Evolutionary conservation across 2,797 vertebrate species (phyloP).

Genomic region (Tiaroga cobitis): DNA sequence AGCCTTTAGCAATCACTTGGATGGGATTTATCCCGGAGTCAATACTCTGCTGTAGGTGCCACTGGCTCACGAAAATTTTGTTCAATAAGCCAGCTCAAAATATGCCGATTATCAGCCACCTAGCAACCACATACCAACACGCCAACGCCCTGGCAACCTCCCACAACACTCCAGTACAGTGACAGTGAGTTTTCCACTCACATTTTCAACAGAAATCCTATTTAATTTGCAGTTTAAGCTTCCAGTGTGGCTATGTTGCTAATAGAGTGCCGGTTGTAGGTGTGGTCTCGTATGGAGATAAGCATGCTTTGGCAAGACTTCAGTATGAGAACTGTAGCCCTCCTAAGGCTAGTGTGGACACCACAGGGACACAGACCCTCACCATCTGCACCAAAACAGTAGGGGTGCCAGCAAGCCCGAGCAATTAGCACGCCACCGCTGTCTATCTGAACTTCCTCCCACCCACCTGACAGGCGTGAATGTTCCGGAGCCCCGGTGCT

Average conservation of each 20-base stretch:
- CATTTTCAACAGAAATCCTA: not conserved
- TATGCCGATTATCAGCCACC: not conserved
- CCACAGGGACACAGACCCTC: constrained; percentile 49
- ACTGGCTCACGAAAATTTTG: too few species aligned
- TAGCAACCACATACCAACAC: not conserved
- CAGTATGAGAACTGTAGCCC: constrained; percentile 51
- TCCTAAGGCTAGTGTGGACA: constrained; percentile 54
- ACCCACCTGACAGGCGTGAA: constrained; percentile 70
- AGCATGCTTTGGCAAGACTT: constrained; percentile 27
- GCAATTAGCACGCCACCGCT: constrained; percentile 75
- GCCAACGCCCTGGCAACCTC: not conserved
- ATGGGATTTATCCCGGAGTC: too few species aligned
- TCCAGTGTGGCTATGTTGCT: not conserved
- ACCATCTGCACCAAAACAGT: constrained; percentile 64
- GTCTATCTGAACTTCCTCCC: constrained; percentile 71
- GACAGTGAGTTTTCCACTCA: not conserved
- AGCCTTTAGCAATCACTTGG: too few species aligned
- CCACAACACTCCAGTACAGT: not conserved
- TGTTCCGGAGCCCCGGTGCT: constrained; percentile 74
- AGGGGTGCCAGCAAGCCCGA: constrained; percentile 55
- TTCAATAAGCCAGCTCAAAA: too few species aligned
- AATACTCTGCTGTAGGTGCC: too few species aligned
- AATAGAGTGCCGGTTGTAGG: not conserved
- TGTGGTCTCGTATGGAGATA: constrained; percentile 48
- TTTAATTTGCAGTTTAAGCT: not conserved